These are phyloP conservation scores for Brachyopa scutellaris DNA, from an alignment of 2,888 invertebrate genomes.

Conservation along the genomic window DNA sequence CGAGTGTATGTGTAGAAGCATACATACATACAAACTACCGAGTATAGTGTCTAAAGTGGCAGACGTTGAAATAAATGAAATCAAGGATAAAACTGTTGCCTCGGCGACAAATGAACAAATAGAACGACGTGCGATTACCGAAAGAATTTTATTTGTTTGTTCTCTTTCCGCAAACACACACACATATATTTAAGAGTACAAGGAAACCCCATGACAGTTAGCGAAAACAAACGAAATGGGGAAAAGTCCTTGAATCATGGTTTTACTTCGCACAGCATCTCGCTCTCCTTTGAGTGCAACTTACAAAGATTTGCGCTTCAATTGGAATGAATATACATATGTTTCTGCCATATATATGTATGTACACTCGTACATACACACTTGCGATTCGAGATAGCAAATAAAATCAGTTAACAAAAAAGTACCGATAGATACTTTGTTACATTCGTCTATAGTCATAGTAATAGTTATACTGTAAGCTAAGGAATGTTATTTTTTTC, in stretches of 20 bases:
- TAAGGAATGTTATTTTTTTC: slow-evolving; percentile 33
- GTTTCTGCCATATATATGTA: slow-evolving; percentile 13
- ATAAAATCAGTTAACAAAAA: slow-evolving; percentile 61
- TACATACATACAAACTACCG: background rate
- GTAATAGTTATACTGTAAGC: too few relatives aligned
- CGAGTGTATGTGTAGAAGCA: background rate
- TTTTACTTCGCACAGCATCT: slow-evolving; percentile 32
- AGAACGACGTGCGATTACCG: slow-evolving; percentile 46
- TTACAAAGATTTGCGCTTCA: slow-evolving; percentile 34
- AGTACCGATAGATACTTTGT: slow-evolving; percentile 23
- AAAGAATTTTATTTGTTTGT: slow-evolving; percentile 51
- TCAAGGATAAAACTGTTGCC: slow-evolving; percentile 37
- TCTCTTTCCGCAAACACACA: background rate
- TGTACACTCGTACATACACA: background rate
- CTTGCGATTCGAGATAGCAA: slow-evolving; percentile 33
- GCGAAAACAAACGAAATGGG: slow-evolving; percentile 45
- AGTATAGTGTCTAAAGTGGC: slow-evolving; percentile 20
- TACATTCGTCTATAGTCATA: too few relatives aligned
- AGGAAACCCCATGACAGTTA: slow-evolving; percentile 20
- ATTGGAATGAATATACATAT: background rate
- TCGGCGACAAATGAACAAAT: slow-evolving; percentile 36
- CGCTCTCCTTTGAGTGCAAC: slow-evolving; percentile 50
- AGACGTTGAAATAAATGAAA: slow-evolving; percentile 39
- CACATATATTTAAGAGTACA: too few relatives aligned
- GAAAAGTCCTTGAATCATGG: slow-evolving; percentile 54